Percentiles rank a stretch among this genome's conserved stretches.
Conservation (phyloP, 2,888 invertebrate genomes). For the Spisula subtruncata region DNA sequence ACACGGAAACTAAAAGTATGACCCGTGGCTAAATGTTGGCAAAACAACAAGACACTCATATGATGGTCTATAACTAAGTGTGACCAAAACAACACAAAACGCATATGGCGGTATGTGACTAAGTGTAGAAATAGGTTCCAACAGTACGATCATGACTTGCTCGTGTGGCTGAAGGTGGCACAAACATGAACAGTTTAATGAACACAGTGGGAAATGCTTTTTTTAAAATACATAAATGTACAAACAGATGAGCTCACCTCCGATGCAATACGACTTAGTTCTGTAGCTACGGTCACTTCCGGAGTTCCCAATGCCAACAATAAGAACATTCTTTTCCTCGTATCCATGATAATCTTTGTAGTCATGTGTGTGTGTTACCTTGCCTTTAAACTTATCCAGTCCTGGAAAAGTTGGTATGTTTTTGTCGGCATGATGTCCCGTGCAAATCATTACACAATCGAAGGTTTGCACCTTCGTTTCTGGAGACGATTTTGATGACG, state of each 20-base stretch:
- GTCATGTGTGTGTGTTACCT: slow-evolving; percentile 82
- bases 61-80: no score
- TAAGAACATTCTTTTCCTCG: slow-evolving; percentile 87
- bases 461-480: slow-evolving; percentile 4
- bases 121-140: no score
- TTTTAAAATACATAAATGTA: no score
- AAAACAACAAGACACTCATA: no score
- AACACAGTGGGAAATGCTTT: no score
- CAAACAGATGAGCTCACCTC: slow-evolving; percentile 78
- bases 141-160: no score
- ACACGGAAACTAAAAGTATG: no score
- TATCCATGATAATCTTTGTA: slow-evolving; percentile 81
- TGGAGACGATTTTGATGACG: neutral
- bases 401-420: slow-evolving; percentile 79
- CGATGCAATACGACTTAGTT: slow-evolving; percentile 84
- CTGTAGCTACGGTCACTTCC: slow-evolving; percentile 88
- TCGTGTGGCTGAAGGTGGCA: no score
- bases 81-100: no score
- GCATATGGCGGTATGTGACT: no score
- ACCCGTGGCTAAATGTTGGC: neutral
- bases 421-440: slow-evolving; percentile 83
- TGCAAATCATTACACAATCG: slow-evolving; percentile 80
- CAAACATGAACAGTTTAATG: no score
- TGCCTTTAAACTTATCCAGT: slow-evolving; percentile 80
- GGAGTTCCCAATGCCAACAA: slow-evolving; percentile 89